Evolutionary conservation across 2,888 invertebrate genomes (phyloP), one percentile per base, ranked within the genome.

Genomic region (Amiota minor): DNA sequence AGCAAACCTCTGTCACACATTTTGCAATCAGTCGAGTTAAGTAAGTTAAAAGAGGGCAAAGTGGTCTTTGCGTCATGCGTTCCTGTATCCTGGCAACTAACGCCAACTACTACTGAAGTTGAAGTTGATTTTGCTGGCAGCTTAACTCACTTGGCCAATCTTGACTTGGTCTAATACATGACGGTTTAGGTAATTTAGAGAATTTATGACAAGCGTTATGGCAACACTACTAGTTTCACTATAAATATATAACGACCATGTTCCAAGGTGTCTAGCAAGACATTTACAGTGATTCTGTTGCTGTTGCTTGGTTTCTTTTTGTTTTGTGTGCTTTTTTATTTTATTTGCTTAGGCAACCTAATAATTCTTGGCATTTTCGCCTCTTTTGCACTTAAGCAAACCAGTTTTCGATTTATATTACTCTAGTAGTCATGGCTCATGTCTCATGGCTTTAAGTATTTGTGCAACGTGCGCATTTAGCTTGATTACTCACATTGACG

Each of bases 131-230:
- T 50, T 59, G 20, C 59, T 59, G 59, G 16, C n/a, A 45, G 64
- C 64, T 45, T 9, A 45, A n/a, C 20, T n/a, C 49, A 9, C 72
- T 75, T 74, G 76, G 71, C 76, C 35, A 35, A 35, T 35, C 35
- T 35, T 35, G 35, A 35, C 35, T 35, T 35, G 35, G 35, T 35
- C 35, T 35, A 35, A 35, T 35, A 6, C 35, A 6, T 74, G 81
- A 81, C 81, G 79, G 82, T 82, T 83, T 82, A 80, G 85, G 83
- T 86, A 87, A 87, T 87, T 86, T 86, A 81, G 79, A 80, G 82
- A 87, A 86, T 86, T 87, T 87, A 85, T 83, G 83, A 84, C 85
- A 77, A 77, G 83, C 83, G 82, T 83, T 84, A 81, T 84, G 83
- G 83, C 82, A 82, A 83, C 83, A 83, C 84, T 35, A 35, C 35